These are phyloP conservation scores for Nasonia longicornis DNA, from an alignment of 1,140 invertebrate species.

Conservation along the genomic window DNA sequence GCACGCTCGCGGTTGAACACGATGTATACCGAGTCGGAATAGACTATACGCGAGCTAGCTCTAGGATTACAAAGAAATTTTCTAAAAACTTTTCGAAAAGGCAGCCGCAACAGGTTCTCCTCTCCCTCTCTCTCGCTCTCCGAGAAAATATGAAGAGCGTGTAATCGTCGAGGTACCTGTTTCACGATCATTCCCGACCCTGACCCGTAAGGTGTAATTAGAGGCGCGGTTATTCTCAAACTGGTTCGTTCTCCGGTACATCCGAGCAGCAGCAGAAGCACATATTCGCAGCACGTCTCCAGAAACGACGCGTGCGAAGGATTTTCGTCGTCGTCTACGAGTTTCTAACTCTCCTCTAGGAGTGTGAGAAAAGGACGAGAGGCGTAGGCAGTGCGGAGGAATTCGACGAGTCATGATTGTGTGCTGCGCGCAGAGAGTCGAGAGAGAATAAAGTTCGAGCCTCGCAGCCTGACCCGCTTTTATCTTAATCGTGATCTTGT, in stretches of 20 bases:
- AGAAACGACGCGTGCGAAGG: background rate
- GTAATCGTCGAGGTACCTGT: conserved; percentile 17
- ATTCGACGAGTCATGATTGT: conserved; percentile 43
- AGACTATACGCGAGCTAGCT: too few relatives aligned
- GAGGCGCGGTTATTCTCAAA: conserved; percentile 4
- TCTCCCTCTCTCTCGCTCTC: background rate
- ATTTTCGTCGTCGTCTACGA: background rate
- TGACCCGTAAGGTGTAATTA: conserved; percentile 34
- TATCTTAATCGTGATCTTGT: conserved; percentile 43
- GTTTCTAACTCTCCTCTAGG: background rate
- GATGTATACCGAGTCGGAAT: too few relatives aligned
- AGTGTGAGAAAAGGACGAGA: conserved; percentile 36
- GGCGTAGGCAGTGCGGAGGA: background rate
- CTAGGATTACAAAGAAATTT: too few relatives aligned
- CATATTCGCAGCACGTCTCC: conserved; percentile 4
- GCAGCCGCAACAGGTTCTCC: background rate
- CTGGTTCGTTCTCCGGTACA: conserved; percentile 6
- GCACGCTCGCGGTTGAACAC: background rate
- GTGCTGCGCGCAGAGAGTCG: background rate
- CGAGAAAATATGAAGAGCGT: conserved; percentile 1
- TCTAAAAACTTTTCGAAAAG: background rate
- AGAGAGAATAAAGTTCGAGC: conserved; percentile 6
- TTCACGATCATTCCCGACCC: conserved; percentile 34
- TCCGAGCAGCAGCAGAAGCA: background rate
- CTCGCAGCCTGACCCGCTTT: conserved; percentile 32